Evolutionary conservation across 2,888 invertebrate genomes (phyloP).

Genomic region (Napeogenes sylphis): DNA sequence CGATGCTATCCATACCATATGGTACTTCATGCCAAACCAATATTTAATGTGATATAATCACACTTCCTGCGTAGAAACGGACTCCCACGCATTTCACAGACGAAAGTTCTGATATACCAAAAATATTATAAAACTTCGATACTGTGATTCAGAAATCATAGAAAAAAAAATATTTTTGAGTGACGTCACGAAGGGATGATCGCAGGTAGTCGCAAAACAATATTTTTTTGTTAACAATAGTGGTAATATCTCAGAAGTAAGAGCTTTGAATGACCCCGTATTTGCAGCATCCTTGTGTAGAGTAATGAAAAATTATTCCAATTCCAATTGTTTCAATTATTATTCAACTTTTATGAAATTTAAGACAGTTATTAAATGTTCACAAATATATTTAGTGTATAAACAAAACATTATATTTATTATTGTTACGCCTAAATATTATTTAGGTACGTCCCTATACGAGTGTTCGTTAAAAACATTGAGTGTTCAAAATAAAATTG

Average conservation of each 20-base stretch:
- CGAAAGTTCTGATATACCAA: slow-evolving; percentile 36
- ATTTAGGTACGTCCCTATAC: too few relatives aligned
- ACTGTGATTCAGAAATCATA: slow-evolving; percentile 54
- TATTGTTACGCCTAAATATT: too few relatives aligned
- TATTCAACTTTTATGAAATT: too few relatives aligned
- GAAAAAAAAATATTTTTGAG: slow-evolving; percentile 43
- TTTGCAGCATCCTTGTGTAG: neutral
- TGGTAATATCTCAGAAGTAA: neutral
- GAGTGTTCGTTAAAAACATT: too few relatives aligned
- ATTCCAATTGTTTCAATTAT: too few relatives aligned
- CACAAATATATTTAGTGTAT: too few relatives aligned
- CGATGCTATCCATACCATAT: slow-evolving; percentile 51
- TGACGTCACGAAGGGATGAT: slow-evolving; percentile 32
- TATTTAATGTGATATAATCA: slow-evolving; percentile 40
- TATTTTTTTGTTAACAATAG: neutral
- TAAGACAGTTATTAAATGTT: too few relatives aligned
- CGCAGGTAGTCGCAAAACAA: slow-evolving; percentile 36
- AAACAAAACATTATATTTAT: too few relatives aligned
- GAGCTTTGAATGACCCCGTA: neutral
- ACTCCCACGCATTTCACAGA: slow-evolving; percentile 41
- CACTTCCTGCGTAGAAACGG: slow-evolving; percentile 69
- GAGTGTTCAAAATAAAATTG: too few relatives aligned
- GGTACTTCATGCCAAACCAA: slow-evolving; percentile 63
- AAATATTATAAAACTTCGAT: slow-evolving; percentile 42
- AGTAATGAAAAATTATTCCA: too few relatives aligned